Percentiles rank a stretch among this genome's conserved stretches.
phyloP scores from a whole-genome alignment of 2,797 vertebrate genomes.

The Zonotrichia albicollis region DNA sequence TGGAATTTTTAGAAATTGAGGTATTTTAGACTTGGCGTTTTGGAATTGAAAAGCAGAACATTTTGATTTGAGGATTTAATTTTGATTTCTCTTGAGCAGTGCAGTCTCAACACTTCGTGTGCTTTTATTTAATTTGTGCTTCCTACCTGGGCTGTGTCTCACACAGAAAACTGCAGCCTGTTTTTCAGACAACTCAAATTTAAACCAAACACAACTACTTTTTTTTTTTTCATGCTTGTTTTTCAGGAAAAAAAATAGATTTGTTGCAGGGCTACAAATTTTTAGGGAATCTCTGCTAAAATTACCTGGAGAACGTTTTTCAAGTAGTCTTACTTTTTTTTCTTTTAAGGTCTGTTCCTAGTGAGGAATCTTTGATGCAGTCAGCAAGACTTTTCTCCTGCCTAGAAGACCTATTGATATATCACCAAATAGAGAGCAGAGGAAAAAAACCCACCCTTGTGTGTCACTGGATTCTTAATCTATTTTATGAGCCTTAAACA shows the following conservation, averaged over 20 bases:
- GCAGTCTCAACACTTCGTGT: accelerated
- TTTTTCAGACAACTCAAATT: neutral
- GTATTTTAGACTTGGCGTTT: neutral
- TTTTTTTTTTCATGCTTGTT: neutral
- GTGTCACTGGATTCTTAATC: constrained; percentile 30
- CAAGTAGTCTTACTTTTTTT: neutral
- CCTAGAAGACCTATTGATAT: constrained; percentile 43
- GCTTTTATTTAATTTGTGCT: neutral
- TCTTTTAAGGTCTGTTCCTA: neutral
- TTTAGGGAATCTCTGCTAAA: neutral
- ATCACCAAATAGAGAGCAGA: constrained; percentile 2
- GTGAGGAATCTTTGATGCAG: constrained; percentile 34
- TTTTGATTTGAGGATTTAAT: neutral
- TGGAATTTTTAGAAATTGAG: neutral
- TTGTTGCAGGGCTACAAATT: neutral
- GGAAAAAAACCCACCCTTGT: neutral
- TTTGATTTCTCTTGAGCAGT: neutral
- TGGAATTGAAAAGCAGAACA: neutral
- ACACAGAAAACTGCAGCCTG: neutral
- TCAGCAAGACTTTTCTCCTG: constrained; percentile 29
- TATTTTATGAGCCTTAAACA: constrained; percentile 55
- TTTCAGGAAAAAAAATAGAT: neutral
- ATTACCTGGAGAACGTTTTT: neutral
- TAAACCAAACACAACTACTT: neutral
- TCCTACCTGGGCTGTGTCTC: neutral